Percentiles rank a stretch among this genome's conserved stretches.
Conservation (phyloP, 2,797 vertebrate species). For the Centroberyx gerrardi region DNA sequence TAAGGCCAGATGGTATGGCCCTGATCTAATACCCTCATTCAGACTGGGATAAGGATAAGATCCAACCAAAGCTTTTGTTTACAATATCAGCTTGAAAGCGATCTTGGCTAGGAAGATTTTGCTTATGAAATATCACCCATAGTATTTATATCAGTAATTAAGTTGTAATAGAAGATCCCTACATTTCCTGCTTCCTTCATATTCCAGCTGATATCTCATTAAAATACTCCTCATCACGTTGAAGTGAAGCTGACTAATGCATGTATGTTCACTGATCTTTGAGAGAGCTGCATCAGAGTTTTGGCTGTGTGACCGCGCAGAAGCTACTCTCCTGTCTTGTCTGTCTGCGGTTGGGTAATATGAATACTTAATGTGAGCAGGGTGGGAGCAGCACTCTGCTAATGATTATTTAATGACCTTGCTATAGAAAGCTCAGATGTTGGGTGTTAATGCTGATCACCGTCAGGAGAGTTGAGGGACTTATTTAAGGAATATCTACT, state of each 20-base stretch:
- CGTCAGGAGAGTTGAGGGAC: conserved; percentile 33
- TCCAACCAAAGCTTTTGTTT: conserved; percentile 67
- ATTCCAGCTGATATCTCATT: conserved; percentile 3
- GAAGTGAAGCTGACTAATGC: not conserved
- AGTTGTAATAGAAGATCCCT: conserved; percentile 10
- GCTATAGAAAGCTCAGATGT: conserved; percentile 25
- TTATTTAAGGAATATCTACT: conserved; percentile 25
- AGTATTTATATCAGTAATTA: conserved; percentile 14
- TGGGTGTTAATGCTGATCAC: conserved; percentile 42
- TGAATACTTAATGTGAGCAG: conserved; percentile 71
- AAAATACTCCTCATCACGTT: not conserved
- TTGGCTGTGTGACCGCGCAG: not conserved
- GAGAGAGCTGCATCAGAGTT: conserved; percentile 5
- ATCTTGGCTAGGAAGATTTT: conserved; percentile 22
- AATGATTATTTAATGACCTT: conserved; percentile 70
- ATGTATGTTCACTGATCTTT: conserved; percentile 6
- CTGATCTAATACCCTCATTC: conserved; percentile 62
- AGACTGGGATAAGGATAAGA: conserved; percentile 59
- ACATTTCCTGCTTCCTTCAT: not conserved
- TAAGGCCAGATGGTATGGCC: conserved; percentile 64
- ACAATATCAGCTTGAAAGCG: conserved; percentile 61
- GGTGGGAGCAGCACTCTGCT: conserved; percentile 30
- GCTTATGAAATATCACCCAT: conserved; percentile 22
- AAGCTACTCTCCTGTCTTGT: conserved; percentile 5
- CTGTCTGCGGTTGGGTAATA: conserved; percentile 24